Evolutionary conservation across 2,797 vertebrate genomes (phyloP), one percentile per base, ranked within the genome.

Genomic region (Artibeus jamaicensis): DNA sequence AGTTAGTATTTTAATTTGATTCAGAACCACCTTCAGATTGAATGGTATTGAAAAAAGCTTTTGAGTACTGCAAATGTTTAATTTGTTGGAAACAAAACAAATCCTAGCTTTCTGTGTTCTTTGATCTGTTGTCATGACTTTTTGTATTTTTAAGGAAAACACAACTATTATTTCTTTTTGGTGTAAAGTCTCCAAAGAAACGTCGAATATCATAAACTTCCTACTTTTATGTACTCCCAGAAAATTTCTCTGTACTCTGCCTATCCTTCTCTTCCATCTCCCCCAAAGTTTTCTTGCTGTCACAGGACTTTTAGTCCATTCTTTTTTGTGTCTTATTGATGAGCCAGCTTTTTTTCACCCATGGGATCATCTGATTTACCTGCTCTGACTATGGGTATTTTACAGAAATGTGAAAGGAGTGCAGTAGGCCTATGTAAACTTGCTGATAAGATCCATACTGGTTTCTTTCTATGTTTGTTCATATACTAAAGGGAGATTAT

Each of bases 11-110:
- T 81, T 91, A 91, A 84, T 74, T 74, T 32, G 15, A 50, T 89
- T 92, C 24, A 76, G 26, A 86, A 48, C 44, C 5, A 57, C 22
- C 42, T 83, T 50, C 73, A 84, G 26, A 76, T 48, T 67, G 22
- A 83, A 46, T 94, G 15, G 42, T 86, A 93, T 81, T 93, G 76
- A 67, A 87, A 85, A 86, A 89, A 55, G 32, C 53, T 68, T 86
- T 90, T 90, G 21, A 50, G 8, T 87, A 37, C 42, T 96, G 70
- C n/a, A 74, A 37, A 73, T 46, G 87, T 96, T 92, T 62, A 79
- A 76, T 92, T 92, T 83, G 76, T 89, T 84, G 46, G 11, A 93
- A 86, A 86, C n/a, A 87, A 86, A 96, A 73, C n/a, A 81, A 79
- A 16, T 83, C 7, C 21, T 70, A 50, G 29, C 67, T 86, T 86